Percentiles rank a stretch among this genome's conserved stretches.
Conservation (phyloP, 2,888 invertebrate genomes). For the Tetramorium bicarinatum region DNA sequence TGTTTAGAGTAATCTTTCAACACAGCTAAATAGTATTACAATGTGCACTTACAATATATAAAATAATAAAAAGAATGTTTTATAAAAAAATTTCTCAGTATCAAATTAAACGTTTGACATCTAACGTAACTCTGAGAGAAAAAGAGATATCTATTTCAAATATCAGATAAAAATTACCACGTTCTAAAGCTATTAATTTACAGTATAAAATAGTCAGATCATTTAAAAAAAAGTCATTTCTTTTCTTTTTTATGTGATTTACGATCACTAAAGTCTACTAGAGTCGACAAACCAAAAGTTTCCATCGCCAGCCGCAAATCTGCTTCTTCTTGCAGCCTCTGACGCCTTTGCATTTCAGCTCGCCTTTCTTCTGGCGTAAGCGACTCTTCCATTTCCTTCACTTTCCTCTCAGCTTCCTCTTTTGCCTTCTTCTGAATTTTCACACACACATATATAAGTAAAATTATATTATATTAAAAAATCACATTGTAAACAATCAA, state of each 20-base stretch:
- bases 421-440: constrained; percentile 88
- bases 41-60: constrained; percentile 13
- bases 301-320: constrained; percentile 95
- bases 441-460: not conserved
- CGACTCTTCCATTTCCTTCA: constrained; percentile 89
- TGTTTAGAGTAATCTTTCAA: constrained; percentile 10
- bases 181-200: constrained; percentile 10
- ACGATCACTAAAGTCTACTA: constrained; percentile 86
- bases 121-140: constrained; percentile 4
- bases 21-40: not conserved
- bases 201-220: constrained; percentile 51
- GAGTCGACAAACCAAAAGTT: constrained; percentile 91
- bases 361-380: constrained; percentile 93
- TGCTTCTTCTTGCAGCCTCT: constrained; percentile 95
- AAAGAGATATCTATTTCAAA: not conserved
- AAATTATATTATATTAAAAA: not conserved
- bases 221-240: constrained; percentile 77
- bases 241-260: constrained; percentile 83
- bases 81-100: not conserved
- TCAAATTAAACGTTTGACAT: not conserved
- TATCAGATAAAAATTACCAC: constrained; percentile 33
- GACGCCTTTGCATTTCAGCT: constrained; percentile 92
- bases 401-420: constrained; percentile 89
- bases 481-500: not conserved
- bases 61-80: constrained; percentile 17